Base-by-base conservation (phyloP, 2,888 invertebrate species). In the Hyposoter didymator region DNA sequence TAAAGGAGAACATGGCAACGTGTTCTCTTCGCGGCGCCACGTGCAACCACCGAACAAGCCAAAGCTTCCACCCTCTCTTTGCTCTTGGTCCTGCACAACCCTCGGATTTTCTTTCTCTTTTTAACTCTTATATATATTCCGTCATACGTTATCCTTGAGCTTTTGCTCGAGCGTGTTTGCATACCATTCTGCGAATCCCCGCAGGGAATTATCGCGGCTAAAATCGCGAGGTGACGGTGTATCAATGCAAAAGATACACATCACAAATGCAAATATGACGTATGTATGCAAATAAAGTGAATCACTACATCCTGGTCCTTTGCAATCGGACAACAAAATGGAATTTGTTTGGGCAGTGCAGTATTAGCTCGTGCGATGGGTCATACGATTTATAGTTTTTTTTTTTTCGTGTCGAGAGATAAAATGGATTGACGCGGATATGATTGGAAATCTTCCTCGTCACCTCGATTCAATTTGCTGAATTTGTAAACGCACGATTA, bases 211-310 rank as follows among this genome's bases (percentile, higher is more conserved):
- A 82, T 70, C 79, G 84, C 86, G 78, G 80, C 75, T 78, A 87
- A 87, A 88, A 86, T 88, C 87, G 89, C 88, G 73, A 91, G 90
- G 90, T 90, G 91, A 89, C 89, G 81, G 82, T 45, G 64, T 69
- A 69, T 39, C 80, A 69, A 85, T 85, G 82, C 55, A 78, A 85
- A 82, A 78, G 70, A 80, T 74, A 82, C 66, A 84, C 74, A 82
- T 64, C 45, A 28, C 28, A 22, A 52, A 78, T 73, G 74, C 69
- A 81, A 81, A 81, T 82, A 78, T 69, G 45, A 74, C 62, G 49
- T 62, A 3, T 67, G 47, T 45, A 69, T 70, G 74, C 52, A 79
- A 79, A 84, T 72, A 52, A 35, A 47, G 52, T 22, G 32, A 47
- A 22, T 28, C 49, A 19, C 22, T 62, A 52, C n/a, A n/a, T 78